Conservation (phyloP, 2,888 invertebrate species). For the Apodemia duryi region DNA sequence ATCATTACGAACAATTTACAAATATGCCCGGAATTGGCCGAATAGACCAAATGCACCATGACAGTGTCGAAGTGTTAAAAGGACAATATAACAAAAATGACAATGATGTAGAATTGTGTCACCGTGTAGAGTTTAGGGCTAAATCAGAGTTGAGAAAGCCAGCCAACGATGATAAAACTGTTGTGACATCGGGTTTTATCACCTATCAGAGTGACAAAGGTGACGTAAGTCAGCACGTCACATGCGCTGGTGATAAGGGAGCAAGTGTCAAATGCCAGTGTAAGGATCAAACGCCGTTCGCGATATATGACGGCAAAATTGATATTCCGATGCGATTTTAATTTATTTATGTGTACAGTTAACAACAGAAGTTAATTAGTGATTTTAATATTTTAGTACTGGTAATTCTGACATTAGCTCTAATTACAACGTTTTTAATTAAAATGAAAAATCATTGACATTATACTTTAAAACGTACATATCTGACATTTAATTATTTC, state of each 20-base stretch:
- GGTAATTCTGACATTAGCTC: neutral
- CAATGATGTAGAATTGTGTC: constrained; percentile 5
- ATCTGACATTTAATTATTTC: neutral
- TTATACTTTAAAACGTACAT: neutral
- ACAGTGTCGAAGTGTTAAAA: neutral
- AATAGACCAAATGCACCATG: neutral
- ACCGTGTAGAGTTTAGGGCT: constrained; percentile 1
- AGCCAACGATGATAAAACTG: neutral
- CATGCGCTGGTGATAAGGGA: constrained; percentile 29
- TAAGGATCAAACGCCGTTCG: constrained; percentile 37
- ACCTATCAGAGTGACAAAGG: constrained; percentile 19
- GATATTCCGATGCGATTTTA: constrained; percentile 48
- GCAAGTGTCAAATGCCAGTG: constrained; percentile 39
- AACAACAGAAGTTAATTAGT: constrained; percentile 2
- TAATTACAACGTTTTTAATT: neutral
- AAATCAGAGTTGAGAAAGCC: constrained; percentile 26
- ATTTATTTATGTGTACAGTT: constrained; percentile 22
- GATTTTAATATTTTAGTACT: neutral
- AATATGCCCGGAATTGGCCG: neutral
- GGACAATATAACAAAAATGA: constrained; percentile 10
- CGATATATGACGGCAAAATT: constrained; percentile 47
- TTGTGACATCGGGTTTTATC: constrained; percentile 1
- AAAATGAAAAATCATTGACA: neutral
- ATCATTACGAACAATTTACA: neutral
- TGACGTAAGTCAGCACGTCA: constrained; percentile 21